Evolutionary conservation across 2,113 vertebrate genomes (phyloP).

Genomic region (Zosterops lateralis): DNA sequence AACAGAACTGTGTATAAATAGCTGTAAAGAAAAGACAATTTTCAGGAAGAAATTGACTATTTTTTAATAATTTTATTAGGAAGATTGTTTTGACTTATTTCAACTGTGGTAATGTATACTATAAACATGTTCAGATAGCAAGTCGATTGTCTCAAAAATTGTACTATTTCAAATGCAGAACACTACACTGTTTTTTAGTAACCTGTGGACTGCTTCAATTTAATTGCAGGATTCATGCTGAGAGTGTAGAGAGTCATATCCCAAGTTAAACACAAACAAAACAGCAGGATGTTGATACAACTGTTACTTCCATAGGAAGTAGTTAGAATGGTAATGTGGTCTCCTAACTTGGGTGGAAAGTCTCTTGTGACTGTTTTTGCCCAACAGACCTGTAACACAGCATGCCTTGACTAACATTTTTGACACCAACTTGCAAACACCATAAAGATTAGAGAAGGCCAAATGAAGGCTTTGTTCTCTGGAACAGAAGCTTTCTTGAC

Average conservation of each 20-base stretch:
- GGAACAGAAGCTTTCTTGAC: conserved; percentile 59
- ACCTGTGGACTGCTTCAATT: conserved; percentile 60
- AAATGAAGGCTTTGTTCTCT: conserved; percentile 69
- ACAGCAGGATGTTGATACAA: conserved; percentile 78
- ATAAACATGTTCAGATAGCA: not conserved
- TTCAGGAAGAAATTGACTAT: not conserved
- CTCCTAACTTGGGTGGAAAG: conserved; percentile 64
- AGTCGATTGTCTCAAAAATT: conserved; percentile 1
- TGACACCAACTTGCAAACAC: conserved; percentile 74
- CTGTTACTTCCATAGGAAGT: conserved; percentile 75
- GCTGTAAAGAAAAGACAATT: not conserved
- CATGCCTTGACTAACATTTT: conserved; percentile 72
- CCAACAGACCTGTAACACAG: conserved; percentile 63
- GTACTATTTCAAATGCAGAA: conserved; percentile 6
- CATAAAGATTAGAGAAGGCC: conserved; percentile 69
- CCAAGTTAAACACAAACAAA: conserved; percentile 76
- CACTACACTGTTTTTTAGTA: conserved; percentile 33
- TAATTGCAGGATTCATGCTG: conserved; percentile 73
- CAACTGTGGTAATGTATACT: not conserved
- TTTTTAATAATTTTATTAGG: not conserved
- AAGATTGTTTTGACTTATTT: conserved; percentile 6
- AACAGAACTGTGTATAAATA: not conserved
- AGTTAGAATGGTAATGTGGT: conserved; percentile 70
- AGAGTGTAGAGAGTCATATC: conserved; percentile 67
- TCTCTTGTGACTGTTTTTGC: conserved; percentile 63